phyloP scores from a whole-genome alignment of 2,888 invertebrate genomes.

The Automeris io region DNA sequence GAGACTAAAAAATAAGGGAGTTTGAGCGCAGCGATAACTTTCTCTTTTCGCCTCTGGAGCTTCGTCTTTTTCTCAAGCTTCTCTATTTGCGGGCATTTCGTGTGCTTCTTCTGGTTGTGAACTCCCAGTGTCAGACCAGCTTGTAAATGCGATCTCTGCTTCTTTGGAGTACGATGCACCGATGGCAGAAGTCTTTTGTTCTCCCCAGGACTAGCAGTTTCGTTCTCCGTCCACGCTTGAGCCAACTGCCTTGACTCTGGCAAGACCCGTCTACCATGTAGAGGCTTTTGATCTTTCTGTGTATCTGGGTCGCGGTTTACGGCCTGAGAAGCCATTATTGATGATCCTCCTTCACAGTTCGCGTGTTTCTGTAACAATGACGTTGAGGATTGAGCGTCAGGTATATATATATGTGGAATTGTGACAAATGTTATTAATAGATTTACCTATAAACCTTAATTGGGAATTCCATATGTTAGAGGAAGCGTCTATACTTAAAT shows the following conservation, averaged over 20 bases:
- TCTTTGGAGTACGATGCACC: conserved; percentile 31
- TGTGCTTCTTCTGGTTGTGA: conserved; percentile 25
- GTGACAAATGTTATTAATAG: conserved; percentile 15
- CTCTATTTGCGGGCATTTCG: conserved; percentile 24
- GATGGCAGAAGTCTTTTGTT: conserved; percentile 40
- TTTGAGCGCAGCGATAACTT: conserved; percentile 42
- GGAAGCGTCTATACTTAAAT: background rate
- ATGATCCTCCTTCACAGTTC: conserved; percentile 3
- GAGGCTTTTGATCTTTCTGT: background rate
- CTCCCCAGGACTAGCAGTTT: conserved; percentile 47
- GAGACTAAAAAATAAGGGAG: conserved; percentile 63
- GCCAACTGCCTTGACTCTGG: conserved; percentile 36
- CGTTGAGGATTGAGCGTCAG: background rate
- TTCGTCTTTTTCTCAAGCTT: conserved; percentile 36
- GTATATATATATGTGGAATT: background rate
- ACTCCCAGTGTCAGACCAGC: conserved; percentile 50
- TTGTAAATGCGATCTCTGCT: conserved; percentile 37
- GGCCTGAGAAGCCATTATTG: conserved; percentile 46
- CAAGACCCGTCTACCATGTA: conserved; percentile 36
- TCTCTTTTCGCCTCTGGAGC: conserved; percentile 50
- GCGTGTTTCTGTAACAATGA: conserved; percentile 4
- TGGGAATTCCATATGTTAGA: conserved; percentile 19
- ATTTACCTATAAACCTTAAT: conserved; percentile 12
- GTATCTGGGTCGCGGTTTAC: conserved; percentile 37
- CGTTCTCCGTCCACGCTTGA: conserved; percentile 53